Conservation (phyloP, 2,888 invertebrate species). For the Escarpia spicata region DNA sequence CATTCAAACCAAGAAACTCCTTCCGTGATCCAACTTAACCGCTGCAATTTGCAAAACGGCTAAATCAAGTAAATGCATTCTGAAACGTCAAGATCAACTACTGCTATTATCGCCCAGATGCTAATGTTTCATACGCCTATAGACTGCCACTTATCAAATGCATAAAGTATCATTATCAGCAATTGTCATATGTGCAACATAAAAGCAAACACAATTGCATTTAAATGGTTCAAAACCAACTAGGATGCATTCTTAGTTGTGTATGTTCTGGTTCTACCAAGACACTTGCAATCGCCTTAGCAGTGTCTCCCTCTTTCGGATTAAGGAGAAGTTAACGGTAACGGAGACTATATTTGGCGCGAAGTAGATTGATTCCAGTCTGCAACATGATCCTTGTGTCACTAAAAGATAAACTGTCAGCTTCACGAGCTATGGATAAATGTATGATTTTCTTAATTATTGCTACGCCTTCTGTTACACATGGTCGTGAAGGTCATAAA, state of each 20-base stretch:
- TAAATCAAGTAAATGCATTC: background rate
- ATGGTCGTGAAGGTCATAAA: background rate
- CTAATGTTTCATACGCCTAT: background rate
- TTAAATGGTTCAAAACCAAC: background rate
- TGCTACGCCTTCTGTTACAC: background rate
- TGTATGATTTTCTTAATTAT: background rate
- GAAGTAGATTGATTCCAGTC: background rate
- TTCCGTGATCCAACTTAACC: background rate
- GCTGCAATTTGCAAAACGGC: background rate
- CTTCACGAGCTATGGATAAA: background rate
- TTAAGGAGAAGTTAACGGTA: background rate
- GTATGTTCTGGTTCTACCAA: background rate
- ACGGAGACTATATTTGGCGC: background rate
- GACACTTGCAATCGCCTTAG: background rate
- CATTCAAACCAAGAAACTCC: background rate
- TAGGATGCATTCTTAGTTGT: background rate
- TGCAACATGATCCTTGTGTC: background rate
- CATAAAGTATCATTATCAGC: background rate
- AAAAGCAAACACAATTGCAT: background rate
- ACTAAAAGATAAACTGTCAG: background rate
- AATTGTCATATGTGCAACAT: background rate
- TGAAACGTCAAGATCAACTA: conserved; percentile 4
- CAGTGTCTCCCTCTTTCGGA: background rate
- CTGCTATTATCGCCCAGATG: conserved; percentile 16
- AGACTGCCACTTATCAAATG: background rate